Evolutionary conservation across 2,888 invertebrate genomes (phyloP), one percentile per base, ranked within the genome.

Genomic region (Amphipoea oculea): DNA sequence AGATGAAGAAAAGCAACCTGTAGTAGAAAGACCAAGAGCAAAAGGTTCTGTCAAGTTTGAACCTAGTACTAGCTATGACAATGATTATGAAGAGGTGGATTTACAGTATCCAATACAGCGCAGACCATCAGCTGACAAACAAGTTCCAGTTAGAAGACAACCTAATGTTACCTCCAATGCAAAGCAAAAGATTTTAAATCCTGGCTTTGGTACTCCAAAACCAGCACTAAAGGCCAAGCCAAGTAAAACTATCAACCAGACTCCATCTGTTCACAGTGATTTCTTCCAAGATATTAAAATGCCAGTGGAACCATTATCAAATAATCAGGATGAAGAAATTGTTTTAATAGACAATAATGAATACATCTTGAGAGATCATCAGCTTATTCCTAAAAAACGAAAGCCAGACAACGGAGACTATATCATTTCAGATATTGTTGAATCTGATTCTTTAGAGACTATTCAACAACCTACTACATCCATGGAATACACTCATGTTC

Each of bases 311-410:
- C 76, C 78, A 54, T n/a, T 72, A 69, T 84, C 89, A 73, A 82
- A 88, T 68, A 89, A 85, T 78, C 88, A 89, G 62, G 88, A 92
- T 84, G 95, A 95, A 60, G 95, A 95, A 89, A 92, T 95, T 86
- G 94, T 98, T 67, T 94, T 97, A 40, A 95, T 98, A 81, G 97
- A 98, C 88, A 97, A 98, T 67, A 97, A 96, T 89, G 97, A 98
- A 92, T 98, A 97, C 89, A 95, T 97, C 80, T 92, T 97, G 87
- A 95, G 91, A 88, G 92, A 95, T 84, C 92, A 96, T 89, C 93
- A 95, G 85, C 92, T 96, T 65, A 92, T 95, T 83, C 94, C 94
- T 48, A 94, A 90, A 85, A 93, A 91, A 87, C 79, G 87, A 29
- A 92, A 91, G 78, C 62, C 84, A 69, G 75, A 78, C 57, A 89